Percentiles rank a stretch among this genome's conserved stretches.
These are phyloP conservation scores for Bothrops jararaca DNA, from an alignment of 2,113 vertebrate genomes.

Conservation along the genomic window DNA sequence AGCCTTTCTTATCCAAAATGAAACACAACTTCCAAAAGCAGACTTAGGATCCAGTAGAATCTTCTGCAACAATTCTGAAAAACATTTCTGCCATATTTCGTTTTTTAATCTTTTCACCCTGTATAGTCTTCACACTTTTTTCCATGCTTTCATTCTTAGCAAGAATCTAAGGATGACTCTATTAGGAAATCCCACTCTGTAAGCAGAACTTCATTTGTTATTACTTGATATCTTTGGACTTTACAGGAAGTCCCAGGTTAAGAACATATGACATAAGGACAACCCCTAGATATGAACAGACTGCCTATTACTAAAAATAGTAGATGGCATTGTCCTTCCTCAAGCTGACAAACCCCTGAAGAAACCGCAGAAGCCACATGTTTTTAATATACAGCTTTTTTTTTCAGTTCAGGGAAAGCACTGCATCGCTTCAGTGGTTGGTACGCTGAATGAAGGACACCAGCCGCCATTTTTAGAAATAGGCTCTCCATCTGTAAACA, in stretches of 20 bases:
- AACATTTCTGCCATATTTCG: neutral
- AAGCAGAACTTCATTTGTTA: neutral
- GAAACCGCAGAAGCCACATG: neutral
- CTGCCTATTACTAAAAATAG: neutral
- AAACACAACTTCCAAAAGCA: too few species aligned
- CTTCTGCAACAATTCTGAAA: neutral
- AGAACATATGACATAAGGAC: neutral
- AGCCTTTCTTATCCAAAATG: neutral
- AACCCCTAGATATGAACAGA: neutral
- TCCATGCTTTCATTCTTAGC: neutral
- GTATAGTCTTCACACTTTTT: neutral
- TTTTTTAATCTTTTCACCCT: neutral
- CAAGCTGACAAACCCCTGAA: neutral
- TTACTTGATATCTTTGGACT: neutral
- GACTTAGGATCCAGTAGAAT: neutral
- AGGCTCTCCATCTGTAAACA: neutral
- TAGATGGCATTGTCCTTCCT: too few species aligned
- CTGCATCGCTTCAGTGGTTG: neutral
- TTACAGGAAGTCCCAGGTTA: neutral
- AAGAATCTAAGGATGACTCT: neutral
- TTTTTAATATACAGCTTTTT: neutral
- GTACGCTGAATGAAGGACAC: neutral
- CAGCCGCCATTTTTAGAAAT: neutral
- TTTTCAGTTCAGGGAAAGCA: neutral
- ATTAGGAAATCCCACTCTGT: neutral